A percentile compares a stretch with the other conserved stretches of the same genome.
These are phyloP conservation scores for Canis aureus DNA, from an alignment of 2,113 vertebrate species.

Conservation along the genomic window DNA sequence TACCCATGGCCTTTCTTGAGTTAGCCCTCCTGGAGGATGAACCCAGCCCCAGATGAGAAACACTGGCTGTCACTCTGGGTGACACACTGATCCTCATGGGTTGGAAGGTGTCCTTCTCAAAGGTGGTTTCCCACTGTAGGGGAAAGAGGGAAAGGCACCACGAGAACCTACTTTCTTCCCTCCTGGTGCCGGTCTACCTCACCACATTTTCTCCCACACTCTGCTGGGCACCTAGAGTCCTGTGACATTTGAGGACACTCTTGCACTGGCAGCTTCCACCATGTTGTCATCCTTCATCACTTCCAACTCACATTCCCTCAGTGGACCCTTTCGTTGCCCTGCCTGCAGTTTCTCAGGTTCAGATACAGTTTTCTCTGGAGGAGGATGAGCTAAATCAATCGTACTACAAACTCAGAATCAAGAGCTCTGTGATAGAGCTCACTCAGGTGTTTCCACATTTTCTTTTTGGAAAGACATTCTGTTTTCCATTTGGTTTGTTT, in stretches of 20 bases:
- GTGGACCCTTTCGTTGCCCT: fast-evolving
- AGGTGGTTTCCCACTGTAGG: neutral
- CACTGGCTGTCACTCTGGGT: neutral
- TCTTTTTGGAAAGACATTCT: neutral
- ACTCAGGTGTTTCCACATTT: neutral
- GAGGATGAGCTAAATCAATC: neutral
- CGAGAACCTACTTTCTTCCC: neutral
- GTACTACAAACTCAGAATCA: neutral
- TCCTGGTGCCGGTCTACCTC: neutral
- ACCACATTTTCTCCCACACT: neutral
- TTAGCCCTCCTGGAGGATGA: neutral
- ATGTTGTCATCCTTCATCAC: neutral
- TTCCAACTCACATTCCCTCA: too few species aligned
- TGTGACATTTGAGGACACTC: neutral
- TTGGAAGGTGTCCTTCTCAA: neutral
- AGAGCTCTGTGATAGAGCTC: neutral
- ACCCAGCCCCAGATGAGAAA: too few species aligned
- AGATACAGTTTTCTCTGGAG: neutral
- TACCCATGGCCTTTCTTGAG: neutral
- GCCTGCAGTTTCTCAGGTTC: neutral
- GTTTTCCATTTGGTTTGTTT: neutral
- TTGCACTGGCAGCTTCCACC: neutral
- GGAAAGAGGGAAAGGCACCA: neutral
- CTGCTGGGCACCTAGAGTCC: neutral
- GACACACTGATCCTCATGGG: neutral